Evolutionary conservation across 2,888 invertebrate genomes (phyloP), one percentile per base, ranked within the genome.

Genomic region (Phlogophora meticulosa): DNA sequence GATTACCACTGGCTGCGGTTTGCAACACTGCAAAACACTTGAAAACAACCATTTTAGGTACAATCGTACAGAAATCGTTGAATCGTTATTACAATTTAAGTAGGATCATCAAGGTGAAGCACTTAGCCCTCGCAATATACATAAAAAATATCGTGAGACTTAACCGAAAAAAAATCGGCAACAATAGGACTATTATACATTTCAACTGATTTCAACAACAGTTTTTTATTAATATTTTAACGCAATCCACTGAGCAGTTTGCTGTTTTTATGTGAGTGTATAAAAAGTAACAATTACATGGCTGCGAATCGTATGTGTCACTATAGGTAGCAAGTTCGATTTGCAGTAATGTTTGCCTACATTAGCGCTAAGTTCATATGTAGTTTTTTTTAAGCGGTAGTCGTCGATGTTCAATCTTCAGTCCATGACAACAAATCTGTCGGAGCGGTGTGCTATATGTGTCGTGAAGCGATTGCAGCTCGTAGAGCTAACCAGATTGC

Each of bases 1-100:
- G 72, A 83, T 90, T 88, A 84, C 88, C 36, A 55, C 64, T 63
- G 59, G 46, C 69, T 85, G 88, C 78, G 87, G 88, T 88, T 87
- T 85, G 74, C 57, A 76, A 76, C 75, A 68, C 61, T 63, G 62
- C 71, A 74, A 77, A 78, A 78, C 58, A 65, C 57, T 72, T 68
- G 40, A 73, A 73, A 65, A 58, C 45, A 49, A 7, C 58, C 55
- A 59, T 61, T 28, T 28, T 62, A 46, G 45, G n/a, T n/a, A n/a
- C n/a, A n/a, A n/a, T n/a, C n/a, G n/a, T n/a, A 59, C 59, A 53
- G 46, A 71, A 58, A 62, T 57, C 56, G 38, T 22, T 46, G 36
- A 49, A 49, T 60, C 64, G 40, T 73, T 70, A 71, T 67, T 71
- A 79, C 62, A 56, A 59, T 79, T 69, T 74, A 76, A 79, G 72